Evolutionary conservation across 2,113 vertebrate genomes (phyloP), one percentile per base, ranked within the genome.

Genomic region (Bambusicola thoracicus): DNA sequence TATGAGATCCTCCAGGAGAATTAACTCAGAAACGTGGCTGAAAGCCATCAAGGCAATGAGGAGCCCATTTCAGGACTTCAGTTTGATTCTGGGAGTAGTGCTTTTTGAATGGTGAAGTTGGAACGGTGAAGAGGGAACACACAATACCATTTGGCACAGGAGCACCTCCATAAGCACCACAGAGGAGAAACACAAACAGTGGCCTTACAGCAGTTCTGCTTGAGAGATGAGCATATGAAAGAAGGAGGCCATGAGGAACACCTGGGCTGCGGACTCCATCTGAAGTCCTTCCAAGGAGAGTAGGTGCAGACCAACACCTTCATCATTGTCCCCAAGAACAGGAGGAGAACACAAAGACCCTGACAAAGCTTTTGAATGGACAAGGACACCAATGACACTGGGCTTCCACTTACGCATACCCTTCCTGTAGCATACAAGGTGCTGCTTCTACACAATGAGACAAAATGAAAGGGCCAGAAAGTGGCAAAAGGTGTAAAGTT

Each of bases 261-360:
- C 22, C 1, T 1, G 11, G 21, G 13, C 4, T 32, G 18, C 10
- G 34, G 13, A 13, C 48, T 18, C 1, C 24, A 69, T 14, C 73
- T 86, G 36, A 86, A 53, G 67, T 13, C 62, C 80, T 29, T 30
- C 1, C 3, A 34, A 14, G 59, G 55, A 69, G 66, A 66, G 49
- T 1, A 43, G 51, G 56, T 46, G 29, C 8, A 3, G 7, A 36
- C 1, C 1, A 0, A 48, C 80, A 55, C 10, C 29, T 55, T 41
- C 1, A 0, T 6, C 44, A 12, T 32, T 2, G 44, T 21, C 40
- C 32, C 4, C 0, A 43, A 16, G 14, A 10, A 5, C 21, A 67
- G n/a, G 59, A 87, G 46, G n/a, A 56, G 15, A 76, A 76, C 0
- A 2, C 48, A n/a, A 43, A 36, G 48, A 43, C 40, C 40, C 18